Conservation (phyloP, 2,888 invertebrate genomes). For the Dascillus cervinus region DNA sequence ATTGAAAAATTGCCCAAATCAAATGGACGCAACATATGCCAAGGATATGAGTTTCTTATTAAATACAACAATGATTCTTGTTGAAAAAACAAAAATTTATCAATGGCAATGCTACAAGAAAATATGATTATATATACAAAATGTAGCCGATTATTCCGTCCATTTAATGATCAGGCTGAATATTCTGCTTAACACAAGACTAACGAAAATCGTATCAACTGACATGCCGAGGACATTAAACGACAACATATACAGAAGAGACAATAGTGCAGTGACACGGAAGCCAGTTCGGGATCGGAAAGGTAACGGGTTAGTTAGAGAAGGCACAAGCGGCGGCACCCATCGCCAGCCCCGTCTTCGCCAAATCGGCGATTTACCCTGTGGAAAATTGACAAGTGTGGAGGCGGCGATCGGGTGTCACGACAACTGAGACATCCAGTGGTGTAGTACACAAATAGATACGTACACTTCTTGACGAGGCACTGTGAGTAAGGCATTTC, state of each 20-base stretch:
- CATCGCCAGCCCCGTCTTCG: constrained; percentile 18
- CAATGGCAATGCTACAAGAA: constrained; percentile 36
- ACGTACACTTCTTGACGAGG: constrained; percentile 50
- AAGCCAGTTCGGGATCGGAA: constrained; percentile 32
- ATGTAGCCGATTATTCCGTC: constrained; percentile 39
- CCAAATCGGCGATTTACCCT: constrained; percentile 20
- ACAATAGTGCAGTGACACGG: constrained; percentile 38
- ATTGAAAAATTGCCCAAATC: constrained; percentile 41
- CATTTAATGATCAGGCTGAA: constrained; percentile 37
- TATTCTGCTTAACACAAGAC: too few species aligned
- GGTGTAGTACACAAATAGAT: constrained; percentile 42
- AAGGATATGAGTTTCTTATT: constrained; percentile 26
- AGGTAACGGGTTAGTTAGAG: constrained; percentile 32
- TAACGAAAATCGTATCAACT: constrained; percentile 33
- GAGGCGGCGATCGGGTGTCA: constrained; percentile 31
- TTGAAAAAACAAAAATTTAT: constrained; percentile 23
- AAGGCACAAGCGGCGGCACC: constrained; percentile 42
- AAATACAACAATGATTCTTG: constrained; percentile 17
- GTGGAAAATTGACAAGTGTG: constrained; percentile 25
- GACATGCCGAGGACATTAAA: constrained; percentile 25
- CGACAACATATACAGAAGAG: constrained; percentile 29
- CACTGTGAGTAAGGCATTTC: constrained; percentile 78
- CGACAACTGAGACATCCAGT: constrained; percentile 37
- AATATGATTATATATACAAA: constrained; percentile 39
- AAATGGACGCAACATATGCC: constrained; percentile 41